Conservation (phyloP, 2,888 invertebrate species). For the Ochlodes sylvanus region DNA sequence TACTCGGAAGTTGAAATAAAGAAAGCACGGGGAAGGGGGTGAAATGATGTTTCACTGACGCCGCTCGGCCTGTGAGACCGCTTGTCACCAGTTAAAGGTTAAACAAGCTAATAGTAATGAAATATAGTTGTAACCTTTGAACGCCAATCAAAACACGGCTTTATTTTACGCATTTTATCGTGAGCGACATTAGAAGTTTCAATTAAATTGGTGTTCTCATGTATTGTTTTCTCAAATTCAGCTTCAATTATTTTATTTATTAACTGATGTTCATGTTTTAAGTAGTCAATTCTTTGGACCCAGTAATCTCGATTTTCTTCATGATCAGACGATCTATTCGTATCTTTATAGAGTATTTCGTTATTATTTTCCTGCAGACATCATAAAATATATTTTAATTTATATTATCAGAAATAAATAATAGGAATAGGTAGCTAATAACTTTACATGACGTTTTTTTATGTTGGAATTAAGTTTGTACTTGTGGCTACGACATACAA, state of each 20-base stretch:
- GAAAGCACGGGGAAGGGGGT: no score
- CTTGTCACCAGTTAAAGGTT: no score
- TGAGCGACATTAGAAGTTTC: conserved; percentile 57
- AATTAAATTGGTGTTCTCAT: conserved; percentile 59
- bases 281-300: conserved; percentile 66
- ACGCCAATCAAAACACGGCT: conserved; percentile 72
- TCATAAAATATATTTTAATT: no score
- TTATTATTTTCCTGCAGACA: conserved; percentile 55
- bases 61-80: no score
- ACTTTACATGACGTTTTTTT: no score
- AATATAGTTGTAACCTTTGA: conserved; percentile 58
- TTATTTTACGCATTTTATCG: conserved; percentile 65
- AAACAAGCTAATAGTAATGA: background rate
- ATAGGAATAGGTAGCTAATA: no score
- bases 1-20: no score
- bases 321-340: conserved; percentile 51
- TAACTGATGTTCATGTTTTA: conserved; percentile 71
- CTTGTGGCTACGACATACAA: no score
- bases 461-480: no score
- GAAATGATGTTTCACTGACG: no score
- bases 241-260: conserved; percentile 74
- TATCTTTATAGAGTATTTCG: conserved; percentile 56
- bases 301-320: conserved; percentile 65
- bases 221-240: conserved; percentile 72
- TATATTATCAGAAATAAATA: no score